Percentiles rank a stretch among this genome's conserved stretches.
Evolutionary conservation across 2,888 invertebrate genomes (phyloP).

Genomic region (Luperina nickerlii): DNA sequence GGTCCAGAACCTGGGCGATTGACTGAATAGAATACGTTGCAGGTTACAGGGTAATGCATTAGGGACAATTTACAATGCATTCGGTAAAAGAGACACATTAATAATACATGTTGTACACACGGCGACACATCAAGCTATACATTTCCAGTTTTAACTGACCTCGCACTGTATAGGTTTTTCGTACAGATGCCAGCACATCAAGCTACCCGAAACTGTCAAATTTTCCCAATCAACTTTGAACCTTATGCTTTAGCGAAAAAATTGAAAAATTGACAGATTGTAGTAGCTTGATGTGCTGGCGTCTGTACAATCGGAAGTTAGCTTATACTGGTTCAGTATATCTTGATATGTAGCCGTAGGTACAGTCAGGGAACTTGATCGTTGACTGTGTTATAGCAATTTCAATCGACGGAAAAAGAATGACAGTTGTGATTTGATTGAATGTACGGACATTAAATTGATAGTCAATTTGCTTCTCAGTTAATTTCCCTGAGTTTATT

Average conservation of each 20-base stretch:
- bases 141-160: not conserved
- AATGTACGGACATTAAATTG: not conserved
- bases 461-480: not conserved
- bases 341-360: not conserved
- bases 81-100: conserved; percentile 3
- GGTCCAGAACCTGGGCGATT: conserved; percentile 37
- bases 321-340: too few species aligned
- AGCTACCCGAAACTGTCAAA: too few species aligned
- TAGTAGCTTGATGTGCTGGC: too few species aligned
- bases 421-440: not conserved
- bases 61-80: conserved; percentile 9
- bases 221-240: too few species aligned
- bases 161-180: not conserved
- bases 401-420: not conserved
- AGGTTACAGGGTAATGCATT: conserved; percentile 36
- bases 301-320: not conserved
- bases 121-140: not conserved
- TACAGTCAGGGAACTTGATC: not conserved
- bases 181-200: not conserved
- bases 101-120: not conserved
- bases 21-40: conserved; percentile 34
- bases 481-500: not conserved
- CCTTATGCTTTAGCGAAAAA: too few species aligned
- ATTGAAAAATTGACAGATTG: too few species aligned
- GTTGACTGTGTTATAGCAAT: not conserved